Conservation (phyloP, 2,113 vertebrate species). For the Sterna hirundo region DNA sequence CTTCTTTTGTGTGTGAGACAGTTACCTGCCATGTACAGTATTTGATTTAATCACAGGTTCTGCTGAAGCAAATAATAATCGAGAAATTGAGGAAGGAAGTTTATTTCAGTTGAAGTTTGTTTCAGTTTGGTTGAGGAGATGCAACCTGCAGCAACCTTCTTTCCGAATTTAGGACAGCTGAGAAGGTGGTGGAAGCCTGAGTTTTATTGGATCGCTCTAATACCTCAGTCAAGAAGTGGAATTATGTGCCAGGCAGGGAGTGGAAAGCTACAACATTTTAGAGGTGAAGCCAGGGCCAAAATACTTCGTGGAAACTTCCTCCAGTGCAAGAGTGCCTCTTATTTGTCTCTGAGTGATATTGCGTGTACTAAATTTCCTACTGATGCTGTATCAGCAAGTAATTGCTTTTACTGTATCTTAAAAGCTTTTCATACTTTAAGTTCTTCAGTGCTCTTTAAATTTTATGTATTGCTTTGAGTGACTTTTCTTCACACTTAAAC, state of each 20-base stretch:
- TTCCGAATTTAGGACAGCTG: slow-evolving; percentile 37
- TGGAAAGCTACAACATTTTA: neutral
- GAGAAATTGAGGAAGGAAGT: slow-evolving; percentile 19
- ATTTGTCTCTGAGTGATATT: neutral
- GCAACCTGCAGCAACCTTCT: slow-evolving; percentile 12
- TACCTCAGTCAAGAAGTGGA: slow-evolving; percentile 16
- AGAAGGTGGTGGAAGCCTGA: slow-evolving; percentile 1
- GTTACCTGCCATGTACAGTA: neutral
- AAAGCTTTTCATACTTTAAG: slow-evolving; percentile 38
- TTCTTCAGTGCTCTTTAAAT: slow-evolving; percentile 33
- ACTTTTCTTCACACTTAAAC: neutral
- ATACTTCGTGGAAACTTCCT: neutral
- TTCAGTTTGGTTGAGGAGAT: slow-evolving; percentile 19
- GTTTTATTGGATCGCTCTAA: neutral
- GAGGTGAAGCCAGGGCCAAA: neutral
- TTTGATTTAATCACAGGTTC: slow-evolving; percentile 20
- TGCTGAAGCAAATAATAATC: slow-evolving; percentile 21
- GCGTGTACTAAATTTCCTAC: neutral
- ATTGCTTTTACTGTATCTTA: slow-evolving; percentile 35
- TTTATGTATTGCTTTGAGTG: slow-evolving; percentile 32
- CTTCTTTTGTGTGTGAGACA: neutral
- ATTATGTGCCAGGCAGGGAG: neutral
- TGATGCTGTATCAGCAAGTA: slow-evolving; percentile 35
- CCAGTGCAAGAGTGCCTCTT: neutral
- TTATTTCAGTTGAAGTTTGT: slow-evolving; percentile 34